phyloP scores from a whole-genome alignment of 2,888 invertebrate species.

The Trissonchulus sp. region DNA sequence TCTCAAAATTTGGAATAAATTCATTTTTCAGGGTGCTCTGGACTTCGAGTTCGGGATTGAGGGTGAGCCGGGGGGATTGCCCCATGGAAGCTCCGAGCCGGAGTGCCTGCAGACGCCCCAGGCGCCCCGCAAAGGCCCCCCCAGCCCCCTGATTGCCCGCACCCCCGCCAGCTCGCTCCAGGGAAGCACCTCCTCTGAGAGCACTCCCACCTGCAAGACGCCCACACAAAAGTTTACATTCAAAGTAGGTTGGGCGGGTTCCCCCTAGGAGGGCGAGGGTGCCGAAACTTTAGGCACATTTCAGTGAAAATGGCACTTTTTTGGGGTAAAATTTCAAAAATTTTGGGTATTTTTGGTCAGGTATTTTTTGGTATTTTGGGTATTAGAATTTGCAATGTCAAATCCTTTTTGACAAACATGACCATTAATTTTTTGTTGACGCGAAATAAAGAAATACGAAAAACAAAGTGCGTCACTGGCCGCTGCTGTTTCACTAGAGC shows the following conservation, averaged over 20 bases:
- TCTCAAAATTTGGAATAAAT: too few relatives aligned
- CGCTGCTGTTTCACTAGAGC: too few relatives aligned
- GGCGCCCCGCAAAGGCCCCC: background rate
- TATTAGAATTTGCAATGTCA: too few relatives aligned
- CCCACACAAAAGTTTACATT: constrained; percentile 36
- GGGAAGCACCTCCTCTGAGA: constrained; percentile 30
- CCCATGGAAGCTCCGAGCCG: background rate
- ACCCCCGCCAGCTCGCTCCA: background rate
- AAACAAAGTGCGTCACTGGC: too few relatives aligned
- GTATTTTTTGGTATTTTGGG: too few relatives aligned
- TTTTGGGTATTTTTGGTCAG: too few relatives aligned
- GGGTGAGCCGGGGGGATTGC: background rate
- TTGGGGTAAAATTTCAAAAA: too few relatives aligned
- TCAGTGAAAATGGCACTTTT: too few relatives aligned
- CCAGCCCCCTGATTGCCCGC: background rate
- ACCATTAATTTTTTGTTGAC: too few relatives aligned
- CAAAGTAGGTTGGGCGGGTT: constrained; percentile 19
- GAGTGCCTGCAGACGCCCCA: background rate
- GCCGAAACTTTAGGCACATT: too few relatives aligned
- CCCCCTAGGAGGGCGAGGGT: background rate
- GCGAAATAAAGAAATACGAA: too few relatives aligned
- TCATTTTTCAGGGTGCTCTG: background rate
- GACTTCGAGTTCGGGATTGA: background rate
- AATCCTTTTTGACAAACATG: too few relatives aligned
- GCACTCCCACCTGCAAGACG: constrained; percentile 39